These are phyloP conservation scores for Drosophila sp. DNA, from an alignment of 1,140 invertebrate species.

Conservation along the genomic window DNA sequence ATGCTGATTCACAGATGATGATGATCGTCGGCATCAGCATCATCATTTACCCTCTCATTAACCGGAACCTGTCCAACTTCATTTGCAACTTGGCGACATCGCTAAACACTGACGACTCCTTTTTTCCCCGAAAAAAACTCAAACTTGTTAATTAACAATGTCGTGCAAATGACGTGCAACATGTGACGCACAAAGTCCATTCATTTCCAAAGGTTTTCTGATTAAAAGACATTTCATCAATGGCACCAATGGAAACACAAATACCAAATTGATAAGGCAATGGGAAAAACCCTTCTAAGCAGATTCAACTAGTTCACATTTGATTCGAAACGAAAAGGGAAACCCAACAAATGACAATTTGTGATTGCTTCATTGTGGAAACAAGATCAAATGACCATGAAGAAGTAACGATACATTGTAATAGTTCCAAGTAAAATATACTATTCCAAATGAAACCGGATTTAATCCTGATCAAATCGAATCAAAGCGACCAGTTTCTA, in stretches of 20 bases:
- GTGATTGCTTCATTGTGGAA: neutral
- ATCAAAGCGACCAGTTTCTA: neutral
- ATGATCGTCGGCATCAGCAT: neutral
- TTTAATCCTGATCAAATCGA: neutral
- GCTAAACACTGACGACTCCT: neutral
- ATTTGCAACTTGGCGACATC: conserved; percentile 45
- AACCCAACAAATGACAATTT: neutral
- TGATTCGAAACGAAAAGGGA: neutral
- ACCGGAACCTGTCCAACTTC: conserved; percentile 22
- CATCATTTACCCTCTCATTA: conserved; percentile 13
- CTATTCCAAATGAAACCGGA: neutral
- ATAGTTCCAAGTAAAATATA: neutral
- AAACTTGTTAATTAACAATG: conserved; percentile 60
- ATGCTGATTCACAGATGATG: conserved; percentile 50
- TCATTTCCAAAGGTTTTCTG: conserved; percentile 1
- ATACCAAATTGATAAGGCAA: neutral
- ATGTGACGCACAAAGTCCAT: conserved; percentile 13
- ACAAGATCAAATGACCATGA: neutral
- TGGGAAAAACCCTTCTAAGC: neutral
- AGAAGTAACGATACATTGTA: neutral
- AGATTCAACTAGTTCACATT: neutral
- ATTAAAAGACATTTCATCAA: conserved; percentile 3
- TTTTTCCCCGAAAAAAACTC: neutral
- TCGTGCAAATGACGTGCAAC: conserved; percentile 44
- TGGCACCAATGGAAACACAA: neutral